phyloP scores from a whole-genome alignment of 1,140 invertebrate genomes.

The Bacillus rossius region DNA sequence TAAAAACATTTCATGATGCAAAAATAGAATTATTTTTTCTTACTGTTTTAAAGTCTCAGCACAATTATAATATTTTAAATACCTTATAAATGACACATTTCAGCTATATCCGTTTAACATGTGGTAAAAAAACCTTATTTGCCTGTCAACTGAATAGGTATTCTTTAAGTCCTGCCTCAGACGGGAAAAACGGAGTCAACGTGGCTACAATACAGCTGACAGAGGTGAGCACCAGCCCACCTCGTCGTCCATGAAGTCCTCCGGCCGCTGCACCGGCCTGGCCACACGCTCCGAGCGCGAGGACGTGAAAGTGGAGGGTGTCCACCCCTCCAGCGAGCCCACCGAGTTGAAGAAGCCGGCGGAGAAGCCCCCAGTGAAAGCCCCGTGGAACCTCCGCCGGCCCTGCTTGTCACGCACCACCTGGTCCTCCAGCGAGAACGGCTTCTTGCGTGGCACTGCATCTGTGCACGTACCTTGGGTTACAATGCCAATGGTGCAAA shows the following conservation, averaged over 20 bases:
- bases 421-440: slow-evolving; percentile 81
- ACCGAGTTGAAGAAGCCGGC: slow-evolving; percentile 98
- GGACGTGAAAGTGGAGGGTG: slow-evolving; percentile 87
- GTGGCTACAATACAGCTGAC: no score
- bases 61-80: no score
- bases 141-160: no score
- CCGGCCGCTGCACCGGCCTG: slow-evolving; percentile 54
- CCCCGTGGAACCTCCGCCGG: slow-evolving; percentile 92
- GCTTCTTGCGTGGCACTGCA: slow-evolving; percentile 71
- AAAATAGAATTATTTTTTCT: no score
- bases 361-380: slow-evolving; percentile 98
- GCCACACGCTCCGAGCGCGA: slow-evolving; percentile 64
- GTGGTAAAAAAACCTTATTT: no score
- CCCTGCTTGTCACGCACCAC: slow-evolving; percentile 87
- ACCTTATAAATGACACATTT: no score
- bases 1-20: no score
- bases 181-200: no score
- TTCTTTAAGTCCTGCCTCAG: no score
- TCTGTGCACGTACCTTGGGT: slow-evolving; percentile 48
- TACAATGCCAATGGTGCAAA: slow-evolving; percentile 22
- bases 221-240: slow-evolving; percentile 35
- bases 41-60: no score
- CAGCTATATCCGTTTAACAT: no score
- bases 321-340: slow-evolving; percentile 93
- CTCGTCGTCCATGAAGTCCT: slow-evolving; percentile 99